phyloP scores from a whole-genome alignment of 2,113 vertebrate genomes.

The Lampris incognitus region DNA sequence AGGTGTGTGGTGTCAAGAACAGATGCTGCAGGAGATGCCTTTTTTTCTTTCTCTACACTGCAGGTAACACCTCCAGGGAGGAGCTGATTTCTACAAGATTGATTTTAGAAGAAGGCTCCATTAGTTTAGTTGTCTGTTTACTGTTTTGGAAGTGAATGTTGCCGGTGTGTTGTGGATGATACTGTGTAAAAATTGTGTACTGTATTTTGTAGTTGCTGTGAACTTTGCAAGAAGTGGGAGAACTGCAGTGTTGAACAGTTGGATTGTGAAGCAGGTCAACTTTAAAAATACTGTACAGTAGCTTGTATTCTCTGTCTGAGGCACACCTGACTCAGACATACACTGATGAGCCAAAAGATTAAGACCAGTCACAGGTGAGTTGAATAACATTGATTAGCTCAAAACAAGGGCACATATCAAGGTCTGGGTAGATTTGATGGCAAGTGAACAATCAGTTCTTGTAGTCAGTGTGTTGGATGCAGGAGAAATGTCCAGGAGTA shows the following conservation, averaged over 20 bases:
- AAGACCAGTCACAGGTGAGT: too few relatives aligned
- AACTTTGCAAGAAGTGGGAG: slow-evolving; percentile 49
- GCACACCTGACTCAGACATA: slow-evolving; percentile 15
- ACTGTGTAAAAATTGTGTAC: slow-evolving; percentile 27
- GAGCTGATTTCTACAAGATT: slow-evolving; percentile 27
- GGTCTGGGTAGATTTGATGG: too few relatives aligned
- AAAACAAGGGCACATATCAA: too few relatives aligned
- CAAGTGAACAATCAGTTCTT: too few relatives aligned
- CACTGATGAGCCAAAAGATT: too few relatives aligned
- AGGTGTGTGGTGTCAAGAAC: slow-evolving; percentile 26
- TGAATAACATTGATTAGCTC: too few relatives aligned
- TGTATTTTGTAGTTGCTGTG: slow-evolving; percentile 42
- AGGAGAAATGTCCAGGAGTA: too few relatives aligned
- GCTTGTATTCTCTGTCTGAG: slow-evolving; percentile 50
- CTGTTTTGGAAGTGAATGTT: neutral
- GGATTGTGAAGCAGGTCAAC: slow-evolving; percentile 73
- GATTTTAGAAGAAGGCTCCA: slow-evolving; percentile 17
- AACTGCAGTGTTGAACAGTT: slow-evolving; percentile 51
- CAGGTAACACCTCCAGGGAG: slow-evolving; percentile 39
- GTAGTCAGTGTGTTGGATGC: too few relatives aligned
- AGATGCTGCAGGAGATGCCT: slow-evolving; percentile 38
- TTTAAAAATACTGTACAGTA: slow-evolving; percentile 22
- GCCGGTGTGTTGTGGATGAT: slow-evolving; percentile 24
- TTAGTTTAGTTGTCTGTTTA: slow-evolving; percentile 1
- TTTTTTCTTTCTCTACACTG: slow-evolving; percentile 22